These are phyloP conservation scores for Aphodius granarius DNA, from an alignment of 2,888 invertebrate species.

Conservation along the genomic window DNA sequence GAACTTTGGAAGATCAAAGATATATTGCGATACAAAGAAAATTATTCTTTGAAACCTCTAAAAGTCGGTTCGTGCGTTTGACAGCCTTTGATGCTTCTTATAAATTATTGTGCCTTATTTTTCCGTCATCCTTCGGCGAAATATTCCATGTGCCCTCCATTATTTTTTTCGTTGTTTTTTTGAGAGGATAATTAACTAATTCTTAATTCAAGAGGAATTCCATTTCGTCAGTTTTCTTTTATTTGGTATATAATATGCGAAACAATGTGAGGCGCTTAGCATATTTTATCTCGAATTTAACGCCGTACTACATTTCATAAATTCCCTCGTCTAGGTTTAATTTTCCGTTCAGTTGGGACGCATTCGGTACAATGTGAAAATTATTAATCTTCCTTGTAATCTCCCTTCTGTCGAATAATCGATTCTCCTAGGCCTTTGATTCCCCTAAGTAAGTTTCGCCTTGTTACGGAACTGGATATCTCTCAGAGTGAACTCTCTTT, in stretches of 20 bases:
- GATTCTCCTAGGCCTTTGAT: slow-evolving; percentile 10
- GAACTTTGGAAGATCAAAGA: too few species aligned
- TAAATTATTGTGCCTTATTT: too few species aligned
- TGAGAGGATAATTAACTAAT: too few species aligned
- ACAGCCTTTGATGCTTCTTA: too few species aligned
- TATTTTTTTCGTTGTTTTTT: too few species aligned
- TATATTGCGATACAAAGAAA: too few species aligned
- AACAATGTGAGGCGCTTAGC: neutral
- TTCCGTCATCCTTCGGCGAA: too few species aligned
- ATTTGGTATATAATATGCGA: neutral
- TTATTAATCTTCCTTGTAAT: slow-evolving; percentile 5
- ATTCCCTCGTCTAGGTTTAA: neutral
- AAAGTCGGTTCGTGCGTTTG: too few species aligned
- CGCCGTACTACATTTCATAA: neutral
- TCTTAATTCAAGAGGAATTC: too few species aligned
- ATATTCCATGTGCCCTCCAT: too few species aligned
- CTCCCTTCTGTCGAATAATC: slow-evolving; percentile 7
- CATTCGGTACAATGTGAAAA: slow-evolving; percentile 5
- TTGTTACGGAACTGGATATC: neutral
- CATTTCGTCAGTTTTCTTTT: neutral
- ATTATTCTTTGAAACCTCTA: too few species aligned
- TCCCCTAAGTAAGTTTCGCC: slow-evolving; percentile 11
- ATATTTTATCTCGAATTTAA: neutral
- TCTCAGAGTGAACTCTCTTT: too few species aligned
- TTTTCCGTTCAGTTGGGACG: neutral